Base-by-base conservation (phyloP, 2,888 invertebrate species). In the Cataglyphis livida region DNA sequence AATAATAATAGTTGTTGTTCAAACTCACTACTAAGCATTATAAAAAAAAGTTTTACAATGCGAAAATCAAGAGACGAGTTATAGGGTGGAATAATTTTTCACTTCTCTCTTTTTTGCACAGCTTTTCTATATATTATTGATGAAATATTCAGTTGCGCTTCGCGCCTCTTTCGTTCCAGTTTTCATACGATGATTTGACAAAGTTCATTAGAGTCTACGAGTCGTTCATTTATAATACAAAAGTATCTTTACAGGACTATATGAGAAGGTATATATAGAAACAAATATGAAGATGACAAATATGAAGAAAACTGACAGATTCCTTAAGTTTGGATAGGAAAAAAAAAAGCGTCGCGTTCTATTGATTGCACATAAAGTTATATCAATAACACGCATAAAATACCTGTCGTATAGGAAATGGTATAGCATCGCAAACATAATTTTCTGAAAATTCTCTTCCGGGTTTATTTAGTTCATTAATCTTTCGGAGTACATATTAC, bases 71-170 rank as follows among this genome's bases (percentile, higher is more conserved):
- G 38, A 12, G 12, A 9, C 9, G 3, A 35, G 61, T 73, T 61
- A 35, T 28, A 32, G 9, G 21, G 32, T n/a, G 32, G 15, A 75
- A 81, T 35, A 75, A 87, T 81, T 5, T n/a, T 18, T 21, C 38
- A n/a, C n/a, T 5, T n/a, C n/a, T 21, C 38, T 51, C n/a, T 15
- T 61, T 32, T 73, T 25, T 15, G 15, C 12, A 15, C 3, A 21
- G 41, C 59, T 66, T 82, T 81, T 54, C 71, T 65, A 82, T 70
- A 64, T 81, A 78, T 66, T 76, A 66, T 64, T 81, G 76, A 84
- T 87, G 68, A 84, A 88, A 89, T 86, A 87, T 89, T 86, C 89
- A 84, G 59, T 35, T 68, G 38, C 10, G 21, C 21, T 38, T 38
- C 61, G 54, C 61, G 62, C 35, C 32, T 57, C 62, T 25, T 75